Evolutionary conservation across 35 echinoderm and acorn worm species (phyloP).

Genomic region (Patiria miniata): DNA sequence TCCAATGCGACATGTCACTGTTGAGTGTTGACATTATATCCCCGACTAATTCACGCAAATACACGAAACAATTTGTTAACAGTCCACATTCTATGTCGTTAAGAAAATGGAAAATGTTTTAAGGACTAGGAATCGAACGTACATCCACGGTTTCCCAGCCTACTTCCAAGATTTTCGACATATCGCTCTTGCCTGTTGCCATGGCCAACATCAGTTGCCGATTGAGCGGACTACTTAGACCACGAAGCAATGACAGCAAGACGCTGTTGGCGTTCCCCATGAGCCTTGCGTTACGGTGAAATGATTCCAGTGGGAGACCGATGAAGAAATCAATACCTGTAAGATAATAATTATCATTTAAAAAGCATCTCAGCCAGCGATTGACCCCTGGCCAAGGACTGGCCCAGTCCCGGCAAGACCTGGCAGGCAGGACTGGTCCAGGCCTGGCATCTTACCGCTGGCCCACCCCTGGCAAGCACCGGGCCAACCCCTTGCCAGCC

Average conservation of each 20-base stretch:
- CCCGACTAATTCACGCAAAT: too few relatives aligned
- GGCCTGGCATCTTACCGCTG: not conserved
- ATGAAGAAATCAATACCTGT: constrained; percentile 61
- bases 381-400: not conserved
- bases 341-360: not conserved
- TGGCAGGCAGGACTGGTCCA: not conserved
- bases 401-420: not conserved
- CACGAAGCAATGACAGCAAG: not conserved
- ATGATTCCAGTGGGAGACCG: constrained; percentile 34
- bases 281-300: constrained; percentile 14
- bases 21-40: too few relatives aligned
- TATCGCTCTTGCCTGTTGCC: not conserved
- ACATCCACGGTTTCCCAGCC: too few relatives aligned
- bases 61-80: too few relatives aligned
- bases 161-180: too few relatives aligned
- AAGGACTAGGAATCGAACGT: too few relatives aligned
- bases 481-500: not conserved
- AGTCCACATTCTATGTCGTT: too few relatives aligned
- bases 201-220: not conserved
- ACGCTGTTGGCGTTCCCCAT: not conserved
- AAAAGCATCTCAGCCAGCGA: not conserved
- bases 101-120: too few relatives aligned
- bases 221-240: not conserved
- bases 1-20: too few relatives aligned
- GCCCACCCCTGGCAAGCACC: not conserved